Evolutionary conservation across 2,888 invertebrate species (phyloP).

Genomic region (Taenaris catops): DNA sequence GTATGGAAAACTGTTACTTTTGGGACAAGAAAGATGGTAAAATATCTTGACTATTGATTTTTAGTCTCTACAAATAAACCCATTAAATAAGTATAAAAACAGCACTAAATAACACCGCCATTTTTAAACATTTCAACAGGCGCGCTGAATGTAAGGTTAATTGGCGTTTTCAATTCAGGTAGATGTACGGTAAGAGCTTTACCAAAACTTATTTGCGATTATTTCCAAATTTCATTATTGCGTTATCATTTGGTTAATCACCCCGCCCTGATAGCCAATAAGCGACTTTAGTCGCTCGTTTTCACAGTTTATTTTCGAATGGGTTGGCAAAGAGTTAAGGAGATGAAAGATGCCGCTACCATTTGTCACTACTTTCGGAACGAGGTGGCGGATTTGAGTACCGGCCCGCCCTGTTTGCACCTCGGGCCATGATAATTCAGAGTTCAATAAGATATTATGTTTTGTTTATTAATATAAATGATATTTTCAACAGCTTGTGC

Average conservation of each 20-base stretch:
- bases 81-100: no score
- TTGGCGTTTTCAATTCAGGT: constrained; percentile 49
- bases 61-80: no score
- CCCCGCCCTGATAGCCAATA: constrained; percentile 23
- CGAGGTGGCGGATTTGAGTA: constrained; percentile 63
- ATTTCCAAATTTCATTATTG: constrained; percentile 72
- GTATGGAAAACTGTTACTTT: no score
- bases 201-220: constrained; percentile 69
- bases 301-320: constrained; percentile 39
- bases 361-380: constrained; percentile 75
- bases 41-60: no score
- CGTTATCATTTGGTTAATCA: constrained; percentile 65
- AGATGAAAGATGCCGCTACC: constrained; percentile 75
- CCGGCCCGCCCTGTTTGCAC: constrained; percentile 71
- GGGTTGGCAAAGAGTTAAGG: constrained; percentile 33
- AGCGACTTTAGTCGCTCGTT: constrained; percentile 26
- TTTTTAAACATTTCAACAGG: constrained; percentile 10
- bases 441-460: no score
- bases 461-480: no score
- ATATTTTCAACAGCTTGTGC: no score
- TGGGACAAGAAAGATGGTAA: no score
- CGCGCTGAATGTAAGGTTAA: constrained; percentile 13
- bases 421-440: no score
- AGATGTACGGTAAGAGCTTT: constrained; percentile 44
- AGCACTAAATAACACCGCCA: no score